These are phyloP conservation scores for Sisyra terminalis DNA, from an alignment of 2,888 invertebrate species.

Conservation along the genomic window DNA sequence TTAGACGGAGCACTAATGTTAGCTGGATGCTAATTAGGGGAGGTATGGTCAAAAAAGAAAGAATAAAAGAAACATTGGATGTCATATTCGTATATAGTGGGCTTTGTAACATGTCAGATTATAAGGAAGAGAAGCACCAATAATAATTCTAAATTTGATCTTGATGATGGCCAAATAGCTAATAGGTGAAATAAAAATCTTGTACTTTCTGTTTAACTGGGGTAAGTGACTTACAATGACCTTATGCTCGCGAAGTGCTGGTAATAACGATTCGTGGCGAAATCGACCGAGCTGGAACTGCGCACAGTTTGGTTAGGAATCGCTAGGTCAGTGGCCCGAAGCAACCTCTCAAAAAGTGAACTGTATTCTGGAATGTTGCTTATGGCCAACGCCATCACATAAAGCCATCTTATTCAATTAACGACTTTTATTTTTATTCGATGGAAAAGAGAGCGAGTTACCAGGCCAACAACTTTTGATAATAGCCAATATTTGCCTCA, in stretches of 20 bases:
- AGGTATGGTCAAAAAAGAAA: too few species aligned
- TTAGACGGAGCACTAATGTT: too few species aligned
- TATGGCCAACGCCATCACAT: neutral
- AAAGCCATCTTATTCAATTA: neutral
- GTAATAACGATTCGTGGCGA: conserved; percentile 19
- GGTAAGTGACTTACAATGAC: conserved; percentile 51
- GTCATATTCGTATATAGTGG: neutral
- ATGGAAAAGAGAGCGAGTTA: conserved; percentile 15
- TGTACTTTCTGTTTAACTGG: conserved; percentile 29
- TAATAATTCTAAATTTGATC: neutral
- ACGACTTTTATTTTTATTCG: conserved; percentile 15
- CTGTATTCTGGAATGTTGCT: conserved; percentile 6
- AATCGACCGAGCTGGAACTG: conserved; percentile 17
- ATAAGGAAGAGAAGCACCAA: neutral
- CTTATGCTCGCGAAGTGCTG: conserved; percentile 31
- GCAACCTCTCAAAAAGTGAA: conserved; percentile 20
- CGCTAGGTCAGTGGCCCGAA: conserved; percentile 27
- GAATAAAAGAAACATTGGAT: too few species aligned
- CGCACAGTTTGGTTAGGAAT: conserved; percentile 9
- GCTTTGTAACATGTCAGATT: neutral
- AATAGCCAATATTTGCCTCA: neutral
- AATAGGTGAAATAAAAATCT: conserved; percentile 6
- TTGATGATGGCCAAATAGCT: conserved; percentile 1
- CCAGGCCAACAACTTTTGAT: conserved; percentile 15
- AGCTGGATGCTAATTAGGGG: too few species aligned